phyloP scores from a whole-genome alignment of 2,113 vertebrate genomes.

The Lepus americanus region DNA sequence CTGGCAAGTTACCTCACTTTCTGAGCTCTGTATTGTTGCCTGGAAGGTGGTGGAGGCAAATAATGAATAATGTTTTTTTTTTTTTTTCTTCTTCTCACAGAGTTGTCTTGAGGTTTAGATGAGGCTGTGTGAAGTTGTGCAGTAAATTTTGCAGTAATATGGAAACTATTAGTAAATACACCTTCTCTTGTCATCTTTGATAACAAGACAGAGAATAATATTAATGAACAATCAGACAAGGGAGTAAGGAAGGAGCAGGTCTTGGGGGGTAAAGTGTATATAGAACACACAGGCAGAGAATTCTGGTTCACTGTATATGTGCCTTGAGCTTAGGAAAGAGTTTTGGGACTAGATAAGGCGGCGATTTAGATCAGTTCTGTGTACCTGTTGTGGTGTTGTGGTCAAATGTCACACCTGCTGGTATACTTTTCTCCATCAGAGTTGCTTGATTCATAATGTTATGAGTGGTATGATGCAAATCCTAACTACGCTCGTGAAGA shows the following conservation, averaged over 20 bases:
- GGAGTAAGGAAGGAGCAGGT: neutral
- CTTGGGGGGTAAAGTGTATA: neutral
- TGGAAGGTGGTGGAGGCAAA: neutral
- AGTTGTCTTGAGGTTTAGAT: constrained; percentile 9
- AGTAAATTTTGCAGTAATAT: neutral
- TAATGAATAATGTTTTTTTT: neutral
- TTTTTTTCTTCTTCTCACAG: neutral
- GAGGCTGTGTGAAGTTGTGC: neutral
- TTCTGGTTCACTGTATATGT: neutral
- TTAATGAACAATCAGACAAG: neutral
- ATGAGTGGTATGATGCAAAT: neutral
- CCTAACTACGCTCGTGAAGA: neutral
- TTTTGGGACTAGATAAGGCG: neutral
- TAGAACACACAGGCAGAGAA: neutral
- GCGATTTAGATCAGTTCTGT: constrained; percentile 16
- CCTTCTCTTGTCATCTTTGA: neutral
- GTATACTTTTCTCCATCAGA: constrained; percentile 17
- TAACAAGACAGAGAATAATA: neutral
- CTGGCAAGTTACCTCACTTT: neutral
- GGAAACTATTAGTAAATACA: neutral
- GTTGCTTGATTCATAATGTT: constrained; percentile 27
- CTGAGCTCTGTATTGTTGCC: neutral
- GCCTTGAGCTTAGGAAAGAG: neutral
- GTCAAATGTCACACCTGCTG: neutral
- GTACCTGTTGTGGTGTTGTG: neutral